A percentile compares a stretch with the other conserved stretches of the same genome.
phyloP scores from a whole-genome alignment of 2,888 invertebrate genomes.

The Parasteatoda lunata region DNA sequence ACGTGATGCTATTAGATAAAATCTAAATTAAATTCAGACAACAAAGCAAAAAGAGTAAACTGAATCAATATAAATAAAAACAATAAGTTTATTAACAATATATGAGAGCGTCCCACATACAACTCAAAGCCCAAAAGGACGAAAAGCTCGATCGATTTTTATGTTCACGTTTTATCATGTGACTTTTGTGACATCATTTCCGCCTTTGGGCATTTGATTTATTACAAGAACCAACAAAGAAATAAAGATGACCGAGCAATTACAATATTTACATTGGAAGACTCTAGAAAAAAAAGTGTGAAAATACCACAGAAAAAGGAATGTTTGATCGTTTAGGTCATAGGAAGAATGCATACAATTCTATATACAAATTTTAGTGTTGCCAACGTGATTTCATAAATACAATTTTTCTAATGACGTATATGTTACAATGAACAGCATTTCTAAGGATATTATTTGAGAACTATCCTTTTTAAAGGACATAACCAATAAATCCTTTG shows the following conservation, averaged over 20 bases:
- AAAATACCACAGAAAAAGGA: constrained; percentile 11
- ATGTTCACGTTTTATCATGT: constrained; percentile 23
- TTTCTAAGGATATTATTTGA: constrained; percentile 24
- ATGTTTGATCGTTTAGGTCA: not conserved
- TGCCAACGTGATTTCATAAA: constrained; percentile 2
- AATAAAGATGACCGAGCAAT: constrained; percentile 54
- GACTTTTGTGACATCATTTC: constrained; percentile 53
- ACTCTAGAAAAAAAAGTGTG: constrained; percentile 15
- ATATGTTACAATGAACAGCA: constrained; percentile 3
- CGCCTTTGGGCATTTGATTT: constrained; percentile 41
- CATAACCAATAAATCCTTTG: constrained; percentile 44
- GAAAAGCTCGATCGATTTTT: constrained; percentile 30
- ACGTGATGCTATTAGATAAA: too few relatives aligned
- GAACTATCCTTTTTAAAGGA: constrained; percentile 45
- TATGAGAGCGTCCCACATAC: constrained; percentile 53
- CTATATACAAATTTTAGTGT: constrained; percentile 41
- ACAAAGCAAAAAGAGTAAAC: not conserved
- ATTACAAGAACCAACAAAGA: constrained; percentile 45
- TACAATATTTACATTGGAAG: constrained; percentile 46
- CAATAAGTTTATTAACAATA: constrained; percentile 64
- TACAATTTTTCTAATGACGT: not conserved
- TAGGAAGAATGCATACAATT: not conserved
- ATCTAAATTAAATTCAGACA: too few relatives aligned
- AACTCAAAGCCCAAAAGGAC: constrained; percentile 29
- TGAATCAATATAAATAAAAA: constrained; percentile 47